These are phyloP conservation scores for Dryobotodes eremita DNA, from an alignment of 2,888 invertebrate genomes.

Conservation along the genomic window DNA sequence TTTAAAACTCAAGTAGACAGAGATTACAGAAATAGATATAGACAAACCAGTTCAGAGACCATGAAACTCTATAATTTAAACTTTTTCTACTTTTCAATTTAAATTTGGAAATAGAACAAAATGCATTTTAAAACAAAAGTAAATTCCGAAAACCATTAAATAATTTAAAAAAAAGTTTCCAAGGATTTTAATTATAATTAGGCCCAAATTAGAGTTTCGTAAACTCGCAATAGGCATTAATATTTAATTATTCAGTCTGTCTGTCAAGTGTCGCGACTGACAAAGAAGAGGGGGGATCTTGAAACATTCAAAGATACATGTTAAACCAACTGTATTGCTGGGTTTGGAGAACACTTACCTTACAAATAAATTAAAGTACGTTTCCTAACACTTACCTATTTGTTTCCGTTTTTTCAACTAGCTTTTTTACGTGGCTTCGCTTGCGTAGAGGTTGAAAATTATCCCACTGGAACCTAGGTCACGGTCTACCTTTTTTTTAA, in stretches of 20 bases:
- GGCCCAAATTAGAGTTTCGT: conserved; percentile 39
- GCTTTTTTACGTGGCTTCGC: background rate
- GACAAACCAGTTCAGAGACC: background rate
- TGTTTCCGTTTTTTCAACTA: background rate
- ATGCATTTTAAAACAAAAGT: background rate
- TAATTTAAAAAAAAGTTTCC: conserved; percentile 25
- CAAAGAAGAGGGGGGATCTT: conserved; percentile 25
- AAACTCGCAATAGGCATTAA: conserved; percentile 40
- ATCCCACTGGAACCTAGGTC: background rate
- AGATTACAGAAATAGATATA: background rate
- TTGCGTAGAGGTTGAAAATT: background rate
- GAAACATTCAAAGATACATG: conserved; percentile 20
- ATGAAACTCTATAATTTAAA: no score
- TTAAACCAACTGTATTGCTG: conserved; percentile 29
- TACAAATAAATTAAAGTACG: background rate
- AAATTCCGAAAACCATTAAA: background rate
- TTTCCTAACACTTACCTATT: background rate
- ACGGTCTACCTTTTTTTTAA: no score
- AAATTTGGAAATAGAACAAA: background rate
- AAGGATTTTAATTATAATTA: conserved; percentile 42
- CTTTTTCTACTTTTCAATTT: no score
- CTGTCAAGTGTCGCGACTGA: conserved; percentile 51
- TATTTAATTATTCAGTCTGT: conserved; percentile 51
- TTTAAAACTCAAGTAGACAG: background rate
- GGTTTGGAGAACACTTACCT: background rate